Evolutionary conservation across 2,888 invertebrate genomes (phyloP).

Genomic region (Hirtodrosophila trivittata): DNA sequence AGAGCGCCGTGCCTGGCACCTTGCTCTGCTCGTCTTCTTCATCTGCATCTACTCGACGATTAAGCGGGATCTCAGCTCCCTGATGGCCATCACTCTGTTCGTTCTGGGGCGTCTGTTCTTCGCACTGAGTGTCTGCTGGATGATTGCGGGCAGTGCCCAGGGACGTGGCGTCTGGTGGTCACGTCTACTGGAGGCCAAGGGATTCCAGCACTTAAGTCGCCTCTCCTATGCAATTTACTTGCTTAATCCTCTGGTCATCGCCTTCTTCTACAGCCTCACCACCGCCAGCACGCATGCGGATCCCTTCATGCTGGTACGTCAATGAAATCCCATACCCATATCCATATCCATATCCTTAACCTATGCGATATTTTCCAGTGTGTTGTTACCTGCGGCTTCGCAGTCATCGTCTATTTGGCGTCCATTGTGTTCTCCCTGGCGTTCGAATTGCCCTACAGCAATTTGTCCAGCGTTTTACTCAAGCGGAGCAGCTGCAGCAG

Average conservation of each 20-base stretch:
- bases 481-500: slow-evolving; percentile 37
- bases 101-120: slow-evolving; percentile 85
- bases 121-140: slow-evolving; percentile 86
- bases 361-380: slow-evolving; percentile 58
- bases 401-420: slow-evolving; percentile 80
- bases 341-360: neutral
- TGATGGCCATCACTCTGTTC: slow-evolving; percentile 84
- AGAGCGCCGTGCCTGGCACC: slow-evolving; percentile 81
- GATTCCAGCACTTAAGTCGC: slow-evolving; percentile 85
- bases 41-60: slow-evolving; percentile 82
- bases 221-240: slow-evolving; percentile 86
- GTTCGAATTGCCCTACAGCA: slow-evolving; percentile 82
- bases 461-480: slow-evolving; percentile 76
- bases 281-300: slow-evolving; percentile 82
- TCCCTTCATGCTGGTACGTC: slow-evolving; percentile 82
- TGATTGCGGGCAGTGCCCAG: slow-evolving; percentile 85
- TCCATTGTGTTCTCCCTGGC: slow-evolving; percentile 81
- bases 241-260: slow-evolving; percentile 86
- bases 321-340: too few relatives aligned
- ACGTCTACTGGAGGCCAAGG: slow-evolving; percentile 80
- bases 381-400: slow-evolving; percentile 80
- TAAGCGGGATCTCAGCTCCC: slow-evolving; percentile 83
- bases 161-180: slow-evolving; percentile 84
- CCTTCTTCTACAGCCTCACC: slow-evolving; percentile 83
- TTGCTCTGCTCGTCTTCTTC: slow-evolving; percentile 79